Evolutionary conservation across 2,888 invertebrate genomes (phyloP).

Genomic region (Agrilus mali): DNA sequence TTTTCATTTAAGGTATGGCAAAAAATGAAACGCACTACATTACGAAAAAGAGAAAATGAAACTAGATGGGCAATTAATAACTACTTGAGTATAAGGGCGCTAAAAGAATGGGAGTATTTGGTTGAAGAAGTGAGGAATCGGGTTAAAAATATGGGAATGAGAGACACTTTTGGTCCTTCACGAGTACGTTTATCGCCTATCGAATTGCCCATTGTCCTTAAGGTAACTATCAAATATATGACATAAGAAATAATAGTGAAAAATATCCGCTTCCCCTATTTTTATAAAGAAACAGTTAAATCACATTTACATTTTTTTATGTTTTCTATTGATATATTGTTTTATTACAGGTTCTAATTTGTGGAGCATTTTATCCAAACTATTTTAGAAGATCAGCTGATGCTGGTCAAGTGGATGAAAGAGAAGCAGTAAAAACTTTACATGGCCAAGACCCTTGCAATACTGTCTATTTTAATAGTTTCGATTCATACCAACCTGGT

Average conservation of each 20-base stretch:
- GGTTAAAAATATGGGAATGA: conserved; percentile 47
- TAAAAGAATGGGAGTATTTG: conserved; percentile 61
- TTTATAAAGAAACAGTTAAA: too few relatives aligned
- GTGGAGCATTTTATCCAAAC: conserved; percentile 89
- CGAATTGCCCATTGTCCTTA: conserved; percentile 50
- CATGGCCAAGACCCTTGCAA: conserved; percentile 64
- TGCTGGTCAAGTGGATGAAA: conserved; percentile 45
- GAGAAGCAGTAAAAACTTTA: conserved; percentile 50
- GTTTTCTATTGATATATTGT: too few relatives aligned
- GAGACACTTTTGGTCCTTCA: conserved; percentile 35
- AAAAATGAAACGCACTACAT: conserved; percentile 44
- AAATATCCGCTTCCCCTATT: too few relatives aligned
- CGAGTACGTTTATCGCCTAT: conserved; percentile 32
- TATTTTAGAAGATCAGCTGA: conserved; percentile 56
- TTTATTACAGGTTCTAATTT: conserved; percentile 49
- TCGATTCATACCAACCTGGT: conserved; percentile 52
- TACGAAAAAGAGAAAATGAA: conserved; percentile 37
- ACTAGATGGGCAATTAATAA: conserved; percentile 54
- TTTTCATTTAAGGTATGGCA: conserved; percentile 49
- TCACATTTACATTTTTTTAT: too few relatives aligned
- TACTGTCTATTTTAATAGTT: conserved; percentile 56
- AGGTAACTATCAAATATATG: conserved; percentile 32
- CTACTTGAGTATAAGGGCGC: conserved; percentile 56
- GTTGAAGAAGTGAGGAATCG: conserved; percentile 56
- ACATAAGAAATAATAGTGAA: background rate